Base-by-base conservation (phyloP, 2,113 vertebrate species). In the Empidonax traillii region DNA sequence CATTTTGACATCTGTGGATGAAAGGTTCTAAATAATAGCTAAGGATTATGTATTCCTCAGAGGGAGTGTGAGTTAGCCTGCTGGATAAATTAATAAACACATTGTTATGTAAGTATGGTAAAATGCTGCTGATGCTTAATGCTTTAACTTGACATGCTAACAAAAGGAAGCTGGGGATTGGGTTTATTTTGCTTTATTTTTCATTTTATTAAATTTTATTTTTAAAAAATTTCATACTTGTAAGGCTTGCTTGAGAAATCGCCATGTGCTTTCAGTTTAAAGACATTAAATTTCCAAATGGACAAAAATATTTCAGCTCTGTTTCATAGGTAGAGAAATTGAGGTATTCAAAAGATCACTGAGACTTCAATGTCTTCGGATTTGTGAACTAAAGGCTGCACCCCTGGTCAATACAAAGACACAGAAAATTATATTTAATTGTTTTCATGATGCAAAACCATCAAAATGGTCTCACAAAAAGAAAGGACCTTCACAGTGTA, bases 81-180 rank as follows among this genome's bases (percentile, higher is more conserved):
- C 43, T 72, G 72, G 79, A 83, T 93, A 94, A 94, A 92, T 92
- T 95, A 93, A 92, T 92, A 90, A 95, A 92, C 76, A 84, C 85
- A 58, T 93, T 89, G 86, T 93, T 95, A 90, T 55, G 23, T 81
- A 95, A 88, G 47, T 89, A 72, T 78, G 46, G 61, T 30, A 90
- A 93, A 93, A 63, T 47, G 58, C 73, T 56, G 67, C 59, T 81
- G 52, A 49, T 88, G 65, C 47, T 86, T 95, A 59, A 17, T 67
- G 55, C 44, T 90, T 86, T 63, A 53, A 81, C 46, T 81, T 84
- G 86, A 53, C 46, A 19, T 35, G 56, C 44, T 75, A 69, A 86
- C 61, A 81, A 93, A 88, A 90, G 6, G 37, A 74, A 93, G 51
- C 25, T 75, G n/a, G 90, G 31, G 24, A 61, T 68, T 71, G 86